A percentile compares a stretch with the other conserved stretches of the same genome.
Evolutionary conservation across 2,113 vertebrate species (phyloP).

Genomic region (Dromiciops gliroides): DNA sequence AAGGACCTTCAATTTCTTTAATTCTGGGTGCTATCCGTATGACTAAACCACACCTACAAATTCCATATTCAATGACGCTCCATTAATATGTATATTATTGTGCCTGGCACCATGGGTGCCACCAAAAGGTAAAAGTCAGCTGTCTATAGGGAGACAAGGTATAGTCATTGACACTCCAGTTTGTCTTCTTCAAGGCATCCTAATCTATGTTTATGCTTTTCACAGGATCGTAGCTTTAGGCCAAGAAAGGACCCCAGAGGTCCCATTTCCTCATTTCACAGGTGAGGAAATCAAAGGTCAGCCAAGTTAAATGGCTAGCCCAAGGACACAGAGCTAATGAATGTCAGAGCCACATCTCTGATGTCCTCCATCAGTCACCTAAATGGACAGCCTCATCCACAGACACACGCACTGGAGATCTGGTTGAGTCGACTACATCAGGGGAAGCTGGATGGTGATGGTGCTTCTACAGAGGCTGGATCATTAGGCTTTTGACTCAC

Average conservation of each 20-base stretch:
- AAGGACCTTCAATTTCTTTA: not conserved
- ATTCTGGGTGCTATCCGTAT: not conserved
- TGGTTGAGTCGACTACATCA: not conserved
- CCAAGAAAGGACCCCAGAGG: not conserved
- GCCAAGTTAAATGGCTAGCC: not conserved
- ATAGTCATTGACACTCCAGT: not conserved
- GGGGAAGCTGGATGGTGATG: not conserved
- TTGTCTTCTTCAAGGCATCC: not conserved
- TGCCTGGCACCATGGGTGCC: not conserved
- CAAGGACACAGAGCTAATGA: not conserved
- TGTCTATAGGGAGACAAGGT: not conserved
- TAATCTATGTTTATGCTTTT: not conserved
- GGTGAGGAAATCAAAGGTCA: not conserved
- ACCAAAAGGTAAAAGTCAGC: not conserved
- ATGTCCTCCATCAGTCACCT: not conserved
- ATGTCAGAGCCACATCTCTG: not conserved
- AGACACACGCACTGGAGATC: not conserved
- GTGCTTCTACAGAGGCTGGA: conserved; percentile 6
- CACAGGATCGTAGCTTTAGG: not conserved
- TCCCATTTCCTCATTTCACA: not conserved
- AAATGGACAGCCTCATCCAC: not conserved
- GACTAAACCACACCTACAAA: not conserved
- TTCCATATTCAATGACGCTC: not conserved
- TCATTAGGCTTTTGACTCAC: not conserved
- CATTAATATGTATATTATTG: not conserved